Percentiles rank a stretch among this genome's conserved stretches.
phyloP scores from a whole-genome alignment of 1,140 invertebrate genomes.

The Papilio polyxenes region DNA sequence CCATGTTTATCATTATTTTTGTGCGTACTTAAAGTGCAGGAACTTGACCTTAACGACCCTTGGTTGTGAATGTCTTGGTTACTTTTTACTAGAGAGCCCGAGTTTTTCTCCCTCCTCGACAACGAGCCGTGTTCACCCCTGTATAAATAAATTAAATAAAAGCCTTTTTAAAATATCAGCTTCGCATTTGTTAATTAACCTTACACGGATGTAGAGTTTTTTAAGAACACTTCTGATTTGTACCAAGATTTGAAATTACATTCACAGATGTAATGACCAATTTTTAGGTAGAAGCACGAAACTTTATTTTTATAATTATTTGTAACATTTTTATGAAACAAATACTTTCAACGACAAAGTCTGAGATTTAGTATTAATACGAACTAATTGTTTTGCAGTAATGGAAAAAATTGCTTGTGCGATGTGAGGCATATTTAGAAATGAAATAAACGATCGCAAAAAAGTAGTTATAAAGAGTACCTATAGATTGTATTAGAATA shows the following conservation, averaged over 20 bases:
- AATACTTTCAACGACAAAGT: no score
- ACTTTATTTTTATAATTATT: no score
- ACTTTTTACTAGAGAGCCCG: conserved; percentile 66
- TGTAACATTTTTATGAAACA: no score
- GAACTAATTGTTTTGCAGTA: no score
- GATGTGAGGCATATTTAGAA: no score
- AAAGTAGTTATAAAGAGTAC: background rate
- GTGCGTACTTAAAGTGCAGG: conserved; percentile 75
- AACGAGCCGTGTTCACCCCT: conserved; percentile 73
- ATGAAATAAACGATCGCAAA: background rate
- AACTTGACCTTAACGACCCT: conserved; percentile 76
- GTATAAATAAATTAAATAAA: conserved; percentile 41
- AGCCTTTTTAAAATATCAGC: conserved; percentile 33
- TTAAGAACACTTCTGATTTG: background rate
- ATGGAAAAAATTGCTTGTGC: no score
- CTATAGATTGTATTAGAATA: background rate
- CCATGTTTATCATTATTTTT: conserved; percentile 70
- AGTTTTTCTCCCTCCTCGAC: conserved; percentile 71
- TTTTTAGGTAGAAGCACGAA: no score
- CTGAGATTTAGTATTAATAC: no score
- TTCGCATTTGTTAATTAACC: background rate
- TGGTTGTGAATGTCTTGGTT: conserved; percentile 72
- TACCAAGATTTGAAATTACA: background rate
- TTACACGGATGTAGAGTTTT: background rate
- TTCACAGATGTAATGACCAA: background rate